Evolutionary conservation across 2,888 invertebrate species (phyloP), one percentile per base, ranked within the genome.

Genomic region (Cryptocephalus primarius): DNA sequence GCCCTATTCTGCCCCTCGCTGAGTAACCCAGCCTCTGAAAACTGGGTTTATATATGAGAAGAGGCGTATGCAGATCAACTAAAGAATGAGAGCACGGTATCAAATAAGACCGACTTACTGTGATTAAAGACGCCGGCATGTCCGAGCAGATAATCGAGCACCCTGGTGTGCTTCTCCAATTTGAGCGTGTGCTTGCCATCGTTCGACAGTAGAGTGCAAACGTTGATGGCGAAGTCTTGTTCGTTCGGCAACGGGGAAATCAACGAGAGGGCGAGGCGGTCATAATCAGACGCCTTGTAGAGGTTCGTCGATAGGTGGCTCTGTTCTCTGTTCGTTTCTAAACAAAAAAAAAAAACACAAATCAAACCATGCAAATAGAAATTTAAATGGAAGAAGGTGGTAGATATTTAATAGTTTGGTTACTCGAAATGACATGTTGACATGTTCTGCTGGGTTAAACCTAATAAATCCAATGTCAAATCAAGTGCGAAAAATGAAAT

Each of bases 171-270:
- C 56, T 88, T 85, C 48, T 84, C 83, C 50, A 99, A 72, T 45
- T 89, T 85, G 46, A 99, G 73, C 1, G 89, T 82, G 62, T 92
- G 90, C 50, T 88, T 87, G 51, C 89, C 90, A 63, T 97, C 96
- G 57, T 93, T 95, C 8, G 95, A 93, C 57, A 99, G 77, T 48
- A 99, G 76, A 0, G 93, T 94, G 69, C 95, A 95, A 2, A 96
- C 92, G 70, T 97, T 97, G 60, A 99, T 85, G 31, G 95, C 95
- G 69, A 97, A 94, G 72, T 97, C 97, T 67, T 96, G 93, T 69
- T 99, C 97, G 70, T 99, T 99, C 8, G 97, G 96, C 67, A 99
- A 77, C 1, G 97, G 95, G n/a, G 92, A 92, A 44, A 93, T 73
- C 36, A 99, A 76, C 0, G 96, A 93, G 45, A 94, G 74, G n/a